Base-by-base conservation (phyloP, 2,797 vertebrate species). In the Heteromormyrus szaboi region DNA sequence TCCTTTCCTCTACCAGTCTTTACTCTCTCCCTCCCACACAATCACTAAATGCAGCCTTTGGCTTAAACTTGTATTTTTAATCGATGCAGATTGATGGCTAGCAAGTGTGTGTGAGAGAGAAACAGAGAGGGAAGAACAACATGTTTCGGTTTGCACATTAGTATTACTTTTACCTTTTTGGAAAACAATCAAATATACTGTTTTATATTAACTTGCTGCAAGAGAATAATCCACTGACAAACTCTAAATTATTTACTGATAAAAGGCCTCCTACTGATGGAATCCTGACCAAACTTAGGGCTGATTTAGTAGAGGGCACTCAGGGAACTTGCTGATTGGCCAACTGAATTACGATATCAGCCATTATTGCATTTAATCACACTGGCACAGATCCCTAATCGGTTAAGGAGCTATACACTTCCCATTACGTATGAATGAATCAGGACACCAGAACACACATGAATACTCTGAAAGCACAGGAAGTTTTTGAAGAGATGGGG, bases 111-210 rank as follows among this genome's bases (percentile, higher is more conserved):
- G 51, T 51, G 88, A 37, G 90, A 92, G 90, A 92, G 92, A 94
- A 95, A 93, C 95, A 92, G 92, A 94, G 95, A 95, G 90, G 72
- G 29, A 29, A 54, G 48, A 8, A 46, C 19, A 87, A 41, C 8
- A 53, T 41, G 51, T 29, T 33, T 56, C n/a, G 2, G 29, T 33
- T 54, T 41, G 29, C 51, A 50, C 51, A 84, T 59, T 76, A 17
- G 65, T 29, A 51, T 65, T 85, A 68, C 56, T 25, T 14, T 62
- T 33, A 7, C 9, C 44, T 62, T 89, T 7, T 85, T 29, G 19
- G 11, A 51, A 51, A 85, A 85, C 83, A 84, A 25, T n/a, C 19
- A 50, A 50, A 50, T 29, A 25, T 5, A 14, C 4, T 85, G 48
- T 50, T 85, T 76, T 50, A 25, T 51, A 85, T 51, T 29, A 50